Conservation (phyloP, 2,113 vertebrate species). For the Synodontis membranacea region DNA sequence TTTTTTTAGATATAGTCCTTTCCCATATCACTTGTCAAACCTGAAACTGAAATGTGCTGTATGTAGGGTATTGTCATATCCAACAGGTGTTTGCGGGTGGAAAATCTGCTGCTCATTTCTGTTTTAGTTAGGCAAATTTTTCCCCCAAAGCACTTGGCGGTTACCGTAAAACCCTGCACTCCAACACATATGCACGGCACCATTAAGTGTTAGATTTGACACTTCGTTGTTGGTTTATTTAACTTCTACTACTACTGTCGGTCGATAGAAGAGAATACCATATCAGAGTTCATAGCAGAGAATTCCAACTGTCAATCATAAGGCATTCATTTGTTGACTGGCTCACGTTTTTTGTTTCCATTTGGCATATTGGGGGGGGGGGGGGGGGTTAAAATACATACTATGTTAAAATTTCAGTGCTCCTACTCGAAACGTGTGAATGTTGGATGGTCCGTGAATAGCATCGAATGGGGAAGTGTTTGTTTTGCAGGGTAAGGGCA, state of each 20-base stretch:
- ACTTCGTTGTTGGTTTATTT: background rate
- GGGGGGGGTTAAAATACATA: background rate
- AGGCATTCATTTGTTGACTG: background rate
- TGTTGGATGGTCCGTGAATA: background rate
- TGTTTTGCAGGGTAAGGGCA: background rate
- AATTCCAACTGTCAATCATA: background rate
- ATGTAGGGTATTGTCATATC: background rate
- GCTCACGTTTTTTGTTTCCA: background rate
- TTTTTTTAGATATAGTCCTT: background rate
- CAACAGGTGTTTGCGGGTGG: background rate
- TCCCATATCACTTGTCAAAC: background rate
- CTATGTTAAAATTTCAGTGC: background rate
- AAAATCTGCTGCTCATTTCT: background rate
- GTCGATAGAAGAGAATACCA: too few relatives aligned
- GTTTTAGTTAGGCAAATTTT: background rate
- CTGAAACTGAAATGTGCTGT: background rate
- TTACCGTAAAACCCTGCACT: background rate
- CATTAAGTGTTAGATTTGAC: background rate
- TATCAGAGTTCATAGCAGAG: background rate
- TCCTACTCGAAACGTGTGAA: background rate
- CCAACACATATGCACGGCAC: background rate
- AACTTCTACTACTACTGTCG: background rate
- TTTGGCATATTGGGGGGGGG: background rate
- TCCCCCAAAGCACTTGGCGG: background rate
- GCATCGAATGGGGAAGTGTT: background rate